A percentile compares a stretch with the other conserved stretches of the same genome.
Evolutionary conservation across 2,888 invertebrate species (phyloP).

Genomic region (Zaprionus obscuricornis): DNA sequence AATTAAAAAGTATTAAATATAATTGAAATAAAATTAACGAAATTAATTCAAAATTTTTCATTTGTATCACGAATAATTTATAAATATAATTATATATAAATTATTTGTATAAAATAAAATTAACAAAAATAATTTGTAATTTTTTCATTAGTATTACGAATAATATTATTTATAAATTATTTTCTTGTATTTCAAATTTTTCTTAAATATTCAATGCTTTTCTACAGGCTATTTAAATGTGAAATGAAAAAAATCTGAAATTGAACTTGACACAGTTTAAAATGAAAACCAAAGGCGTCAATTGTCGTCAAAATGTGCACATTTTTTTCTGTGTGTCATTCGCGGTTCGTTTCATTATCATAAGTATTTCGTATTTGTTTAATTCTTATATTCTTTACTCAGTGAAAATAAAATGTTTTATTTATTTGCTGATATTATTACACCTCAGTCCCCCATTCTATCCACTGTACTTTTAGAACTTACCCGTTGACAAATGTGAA

Average conservation of each 20-base stretch:
- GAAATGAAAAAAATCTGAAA: conserved; percentile 33
- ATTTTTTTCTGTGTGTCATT: conserved; percentile 11
- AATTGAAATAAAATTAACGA: conserved; percentile 12
- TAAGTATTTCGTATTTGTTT: conserved; percentile 49
- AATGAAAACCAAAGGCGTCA: conserved; percentile 4
- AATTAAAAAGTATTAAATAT: too few relatives aligned
- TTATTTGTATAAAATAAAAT: too few relatives aligned
- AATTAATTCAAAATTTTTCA: conserved; percentile 15
- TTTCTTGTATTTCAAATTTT: too few relatives aligned
- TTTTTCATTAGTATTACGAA: too few relatives aligned
- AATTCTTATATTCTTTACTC: conserved; percentile 34
- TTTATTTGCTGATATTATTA: conserved; percentile 38
- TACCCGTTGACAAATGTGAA: conserved; percentile 41
- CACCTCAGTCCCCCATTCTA: too few relatives aligned
- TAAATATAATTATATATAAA: too few relatives aligned
- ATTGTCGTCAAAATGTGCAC: conserved; percentile 30
- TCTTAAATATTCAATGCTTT: too few relatives aligned
- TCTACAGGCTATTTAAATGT: conserved; percentile 44
- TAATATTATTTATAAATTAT: too few relatives aligned
- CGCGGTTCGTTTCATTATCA: conserved; percentile 43
- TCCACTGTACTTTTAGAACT: conserved; percentile 36
- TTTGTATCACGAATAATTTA: too few relatives aligned
- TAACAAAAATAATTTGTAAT: not conserved
- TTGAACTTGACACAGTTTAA: conserved; percentile 66
- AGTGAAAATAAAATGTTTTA: conserved; percentile 47